Percentiles rank a stretch among this genome's conserved stretches.
These are phyloP conservation scores for Sigmodon hispidus DNA, from an alignment of 2,113 vertebrate species.

Conservation along the genomic window DNA sequence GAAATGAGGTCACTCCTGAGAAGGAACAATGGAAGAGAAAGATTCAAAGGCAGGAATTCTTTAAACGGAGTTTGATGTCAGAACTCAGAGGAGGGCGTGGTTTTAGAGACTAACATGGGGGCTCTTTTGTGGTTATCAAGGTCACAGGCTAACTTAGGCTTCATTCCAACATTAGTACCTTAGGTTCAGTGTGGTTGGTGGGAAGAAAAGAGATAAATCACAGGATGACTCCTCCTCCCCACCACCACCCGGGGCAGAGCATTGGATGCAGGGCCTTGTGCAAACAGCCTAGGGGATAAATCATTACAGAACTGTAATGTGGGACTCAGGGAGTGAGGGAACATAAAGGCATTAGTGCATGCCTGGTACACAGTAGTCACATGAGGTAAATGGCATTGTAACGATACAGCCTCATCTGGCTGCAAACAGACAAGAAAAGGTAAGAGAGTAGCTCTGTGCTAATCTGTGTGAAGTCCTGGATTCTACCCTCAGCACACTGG, in stretches of 20 bases:
- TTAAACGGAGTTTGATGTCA: too few relatives aligned
- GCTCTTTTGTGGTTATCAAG: background rate
- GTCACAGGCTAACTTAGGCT: background rate
- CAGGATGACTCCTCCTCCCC: background rate
- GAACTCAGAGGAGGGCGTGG: too few relatives aligned
- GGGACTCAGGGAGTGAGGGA: background rate
- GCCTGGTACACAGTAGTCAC: background rate
- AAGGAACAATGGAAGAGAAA: too few relatives aligned
- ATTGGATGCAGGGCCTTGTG: too few relatives aligned
- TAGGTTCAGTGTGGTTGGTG: background rate
- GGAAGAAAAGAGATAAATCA: background rate
- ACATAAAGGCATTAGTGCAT: background rate
- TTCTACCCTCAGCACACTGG: too few relatives aligned
- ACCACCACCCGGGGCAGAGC: background rate
- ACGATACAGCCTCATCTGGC: background rate
- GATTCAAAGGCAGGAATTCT: too few relatives aligned
- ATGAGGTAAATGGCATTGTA: background rate
- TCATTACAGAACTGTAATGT: background rate
- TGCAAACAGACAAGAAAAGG: background rate
- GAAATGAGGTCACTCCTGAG: too few relatives aligned
- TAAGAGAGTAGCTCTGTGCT: background rate
- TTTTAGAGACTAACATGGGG: too few relatives aligned
- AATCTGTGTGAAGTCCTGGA: background rate
- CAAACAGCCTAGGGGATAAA: background rate
- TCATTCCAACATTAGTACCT: background rate